Evolutionary conservation across 2,888 invertebrate genomes (phyloP).

Genomic region (Scaptomyza cyrtandrae): DNA sequence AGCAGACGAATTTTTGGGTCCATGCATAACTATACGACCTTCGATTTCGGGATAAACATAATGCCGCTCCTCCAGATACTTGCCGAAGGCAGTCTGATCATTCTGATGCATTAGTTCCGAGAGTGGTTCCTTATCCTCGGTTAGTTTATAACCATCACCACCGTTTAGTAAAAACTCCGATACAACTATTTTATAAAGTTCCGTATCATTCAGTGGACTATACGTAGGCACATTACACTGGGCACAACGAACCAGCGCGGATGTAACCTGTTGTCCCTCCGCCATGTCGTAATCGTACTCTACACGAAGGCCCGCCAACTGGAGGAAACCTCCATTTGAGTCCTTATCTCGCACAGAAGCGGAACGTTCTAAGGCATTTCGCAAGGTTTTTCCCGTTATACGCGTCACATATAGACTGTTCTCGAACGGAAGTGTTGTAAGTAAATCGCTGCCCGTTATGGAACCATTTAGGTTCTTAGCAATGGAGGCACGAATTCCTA

Average conservation of each 20-base stretch:
- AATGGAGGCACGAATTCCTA: conserved; percentile 88
- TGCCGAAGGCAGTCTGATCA: conserved; percentile 86
- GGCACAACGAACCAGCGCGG: conserved; percentile 88
- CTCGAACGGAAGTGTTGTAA: conserved; percentile 91
- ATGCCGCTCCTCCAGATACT: conserved; percentile 87
- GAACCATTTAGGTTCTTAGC: conserved; percentile 85
- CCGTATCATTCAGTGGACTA: conserved; percentile 85
- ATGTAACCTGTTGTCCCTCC: conserved; percentile 87
- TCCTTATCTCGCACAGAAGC: conserved; percentile 85
- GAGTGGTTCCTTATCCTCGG: conserved; percentile 43
- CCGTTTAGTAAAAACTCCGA: conserved; percentile 89
- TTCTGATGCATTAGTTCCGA: conserved; percentile 83
- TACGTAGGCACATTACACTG: conserved; percentile 88
- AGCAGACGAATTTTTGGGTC: conserved; percentile 28
- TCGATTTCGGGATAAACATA: conserved; percentile 88
- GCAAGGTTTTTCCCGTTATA: conserved; percentile 88
- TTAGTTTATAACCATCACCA: conserved; percentile 88
- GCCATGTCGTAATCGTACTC: conserved; percentile 88
- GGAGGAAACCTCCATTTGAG: conserved; percentile 91
- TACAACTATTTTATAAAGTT: conserved; percentile 88
- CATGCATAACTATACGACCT: conserved; percentile 86
- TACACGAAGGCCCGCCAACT: conserved; percentile 91
- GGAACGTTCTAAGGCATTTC: conserved; percentile 89
- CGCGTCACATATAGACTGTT: conserved; percentile 88
- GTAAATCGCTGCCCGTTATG: conserved; percentile 90